phyloP scores from a whole-genome alignment of 2,888 invertebrate species.

The Apomyelois bistriatella region DNA sequence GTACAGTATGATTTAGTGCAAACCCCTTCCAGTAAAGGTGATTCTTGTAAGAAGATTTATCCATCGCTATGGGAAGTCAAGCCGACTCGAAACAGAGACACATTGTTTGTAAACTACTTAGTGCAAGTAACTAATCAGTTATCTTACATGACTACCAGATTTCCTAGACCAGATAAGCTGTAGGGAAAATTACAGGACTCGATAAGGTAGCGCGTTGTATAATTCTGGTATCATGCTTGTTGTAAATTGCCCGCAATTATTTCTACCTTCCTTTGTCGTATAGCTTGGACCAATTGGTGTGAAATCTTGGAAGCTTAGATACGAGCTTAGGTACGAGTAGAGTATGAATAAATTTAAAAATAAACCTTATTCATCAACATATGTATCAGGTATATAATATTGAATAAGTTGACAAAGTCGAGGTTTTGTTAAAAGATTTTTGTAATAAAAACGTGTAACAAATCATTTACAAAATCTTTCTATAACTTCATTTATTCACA shows the following conservation, averaged over 20 bases:
- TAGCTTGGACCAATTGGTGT: slow-evolving; percentile 3
- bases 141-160: slow-evolving; percentile 13
- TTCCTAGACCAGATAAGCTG: slow-evolving; percentile 3
- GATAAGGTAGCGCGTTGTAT: slow-evolving; percentile 9
- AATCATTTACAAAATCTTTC: too few species aligned
- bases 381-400: too few species aligned
- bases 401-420: too few species aligned
- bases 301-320: not conserved
- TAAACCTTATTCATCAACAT: too few species aligned
- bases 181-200: slow-evolving; percentile 6
- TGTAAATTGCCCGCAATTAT: slow-evolving; percentile 4
- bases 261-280: slow-evolving; percentile 2
- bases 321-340: not conserved
- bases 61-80: slow-evolving; percentile 1
- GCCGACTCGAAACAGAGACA: slow-evolving; percentile 12
- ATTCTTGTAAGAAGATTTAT: not conserved
- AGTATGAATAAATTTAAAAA: too few species aligned
- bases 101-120: slow-evolving; percentile 20
- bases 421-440: too few species aligned
- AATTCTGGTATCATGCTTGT: slow-evolving; percentile 6
- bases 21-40: not conserved
- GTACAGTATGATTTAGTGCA: not conserved
- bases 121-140: slow-evolving; percentile 19
- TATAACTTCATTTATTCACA: too few species aligned
- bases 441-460: too few species aligned